Evolutionary conservation across 2,888 invertebrate species (phyloP).

Genomic region (Agapostemon virescens): DNA sequence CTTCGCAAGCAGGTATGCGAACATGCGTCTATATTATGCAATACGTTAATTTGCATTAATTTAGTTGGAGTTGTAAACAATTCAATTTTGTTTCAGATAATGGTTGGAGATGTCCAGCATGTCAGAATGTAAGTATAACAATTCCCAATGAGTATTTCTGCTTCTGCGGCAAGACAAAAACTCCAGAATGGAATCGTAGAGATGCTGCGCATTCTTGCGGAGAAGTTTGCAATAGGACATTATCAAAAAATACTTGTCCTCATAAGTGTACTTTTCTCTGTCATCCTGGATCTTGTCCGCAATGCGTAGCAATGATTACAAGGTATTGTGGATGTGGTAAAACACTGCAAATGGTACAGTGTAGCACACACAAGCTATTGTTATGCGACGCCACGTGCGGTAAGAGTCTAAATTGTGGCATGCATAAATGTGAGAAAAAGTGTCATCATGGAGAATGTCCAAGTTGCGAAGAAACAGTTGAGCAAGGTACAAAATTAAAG

Average conservation of each 20-base stretch:
- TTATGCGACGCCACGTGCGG: slow-evolving; percentile 89
- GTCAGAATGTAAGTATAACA: slow-evolving; percentile 89
- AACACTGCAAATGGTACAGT: slow-evolving; percentile 86
- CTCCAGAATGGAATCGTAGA: slow-evolving; percentile 89
- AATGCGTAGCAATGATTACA: slow-evolving; percentile 89
- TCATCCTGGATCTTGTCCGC: slow-evolving; percentile 97
- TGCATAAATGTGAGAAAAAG: slow-evolving; percentile 86
- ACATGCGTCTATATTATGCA: not conserved
- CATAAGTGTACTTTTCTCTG: slow-evolving; percentile 85
- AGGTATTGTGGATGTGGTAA: slow-evolving; percentile 90
- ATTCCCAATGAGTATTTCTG: slow-evolving; percentile 92
- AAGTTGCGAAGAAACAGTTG: slow-evolving; percentile 85
- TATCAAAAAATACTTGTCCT: slow-evolving; percentile 73
- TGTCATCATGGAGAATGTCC: slow-evolving; percentile 92
- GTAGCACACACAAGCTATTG: slow-evolving; percentile 87
- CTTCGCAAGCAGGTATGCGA: slow-evolving; percentile 83
- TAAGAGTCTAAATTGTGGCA: slow-evolving; percentile 88
- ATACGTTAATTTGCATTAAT: slow-evolving; percentile 11
- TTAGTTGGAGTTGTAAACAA: not conserved
- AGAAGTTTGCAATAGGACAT: slow-evolving; percentile 88
- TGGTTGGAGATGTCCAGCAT: slow-evolving; percentile 98
- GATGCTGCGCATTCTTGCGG: slow-evolving; percentile 96
- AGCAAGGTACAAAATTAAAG: slow-evolving; percentile 82
- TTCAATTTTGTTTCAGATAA: slow-evolving; percentile 81
- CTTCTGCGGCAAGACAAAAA: slow-evolving; percentile 91